A percentile compares a stretch with the other conserved stretches of the same genome.
Evolutionary conservation across 2,113 vertebrate genomes (phyloP).

Genomic region (Hippocampus guttulatus): DNA sequence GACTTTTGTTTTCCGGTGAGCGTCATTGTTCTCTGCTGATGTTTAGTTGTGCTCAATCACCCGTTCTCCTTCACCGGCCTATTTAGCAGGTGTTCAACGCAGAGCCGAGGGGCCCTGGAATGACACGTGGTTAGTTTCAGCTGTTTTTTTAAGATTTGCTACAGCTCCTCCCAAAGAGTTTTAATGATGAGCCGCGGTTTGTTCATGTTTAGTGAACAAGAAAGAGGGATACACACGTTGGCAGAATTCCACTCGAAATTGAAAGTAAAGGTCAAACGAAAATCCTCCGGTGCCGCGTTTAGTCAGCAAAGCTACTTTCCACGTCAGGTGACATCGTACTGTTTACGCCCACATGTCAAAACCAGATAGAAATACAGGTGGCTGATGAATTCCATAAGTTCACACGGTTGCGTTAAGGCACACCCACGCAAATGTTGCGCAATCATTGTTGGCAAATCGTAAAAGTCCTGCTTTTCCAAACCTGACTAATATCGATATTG

Average conservation of each 20-base stretch:
- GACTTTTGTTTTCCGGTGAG: slow-evolving; percentile 52
- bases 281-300: neutral
- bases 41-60: slow-evolving; percentile 49
- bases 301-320: too few species aligned
- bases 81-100: slow-evolving; percentile 34
- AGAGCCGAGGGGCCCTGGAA: slow-evolving; percentile 23
- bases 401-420: neutral
- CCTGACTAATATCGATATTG: too few species aligned
- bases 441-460: neutral
- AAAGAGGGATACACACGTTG: neutral
- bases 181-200: neutral
- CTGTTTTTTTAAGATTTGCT: slow-evolving; percentile 9
- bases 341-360: too few species aligned
- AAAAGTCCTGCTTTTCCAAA: too few species aligned
- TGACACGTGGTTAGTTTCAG: slow-evolving; percentile 34
- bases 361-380: too few species aligned
- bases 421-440: neutral
- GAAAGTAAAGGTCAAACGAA: neutral
- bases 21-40: slow-evolving; percentile 38
- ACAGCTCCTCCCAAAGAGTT: slow-evolving; percentile 12
- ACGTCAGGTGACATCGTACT: too few species aligned
- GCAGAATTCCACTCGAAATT: neutral
- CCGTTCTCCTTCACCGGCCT: slow-evolving; percentile 33
- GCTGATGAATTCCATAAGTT: too few species aligned
- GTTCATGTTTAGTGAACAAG: neutral